Conservation (phyloP, 1,140 invertebrate genomes). For the Cylas formicarius region DNA sequence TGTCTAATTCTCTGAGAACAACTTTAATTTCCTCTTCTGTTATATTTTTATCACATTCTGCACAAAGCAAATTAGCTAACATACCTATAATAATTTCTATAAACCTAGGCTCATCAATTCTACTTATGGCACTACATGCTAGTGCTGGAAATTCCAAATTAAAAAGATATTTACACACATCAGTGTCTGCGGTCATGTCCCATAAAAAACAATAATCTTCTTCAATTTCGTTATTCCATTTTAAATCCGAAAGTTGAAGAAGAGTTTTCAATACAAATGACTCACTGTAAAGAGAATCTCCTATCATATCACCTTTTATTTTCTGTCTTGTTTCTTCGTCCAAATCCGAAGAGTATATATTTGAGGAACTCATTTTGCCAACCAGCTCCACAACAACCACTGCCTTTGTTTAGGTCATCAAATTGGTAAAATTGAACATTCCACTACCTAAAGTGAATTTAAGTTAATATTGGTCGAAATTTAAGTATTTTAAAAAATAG, state of each 20-base stretch:
- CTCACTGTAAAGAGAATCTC: conserved; percentile 66
- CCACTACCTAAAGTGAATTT: too few relatives aligned
- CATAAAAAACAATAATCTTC: conserved; percentile 64
- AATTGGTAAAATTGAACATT: not conserved
- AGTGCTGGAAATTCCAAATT: conserved; percentile 57
- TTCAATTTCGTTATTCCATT: conserved; percentile 50
- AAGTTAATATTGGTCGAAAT: too few relatives aligned
- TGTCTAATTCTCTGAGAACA: conserved; percentile 50
- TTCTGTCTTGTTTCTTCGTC: conserved; percentile 45
- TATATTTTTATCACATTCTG: conserved; percentile 39
- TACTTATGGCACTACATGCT: conserved; percentile 42
- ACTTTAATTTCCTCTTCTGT: conserved; percentile 28
- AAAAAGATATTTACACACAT: conserved; percentile 59
- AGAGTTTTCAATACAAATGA: conserved; percentile 64
- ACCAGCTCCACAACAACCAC: not conserved
- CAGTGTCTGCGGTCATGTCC: conserved; percentile 69
- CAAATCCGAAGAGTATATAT: conserved; percentile 36
- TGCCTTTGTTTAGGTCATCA: not conserved
- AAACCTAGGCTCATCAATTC: conserved; percentile 48
- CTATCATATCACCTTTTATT: conserved; percentile 64
- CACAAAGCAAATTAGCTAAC: conserved; percentile 63
- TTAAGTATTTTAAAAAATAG: too few relatives aligned
- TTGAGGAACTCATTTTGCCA: too few relatives aligned
- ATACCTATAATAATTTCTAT: conserved; percentile 68
- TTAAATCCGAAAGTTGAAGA: conserved; percentile 46